Conservation (phyloP, 2,797 vertebrate species). For the Loris lydekkerianus region DNA sequence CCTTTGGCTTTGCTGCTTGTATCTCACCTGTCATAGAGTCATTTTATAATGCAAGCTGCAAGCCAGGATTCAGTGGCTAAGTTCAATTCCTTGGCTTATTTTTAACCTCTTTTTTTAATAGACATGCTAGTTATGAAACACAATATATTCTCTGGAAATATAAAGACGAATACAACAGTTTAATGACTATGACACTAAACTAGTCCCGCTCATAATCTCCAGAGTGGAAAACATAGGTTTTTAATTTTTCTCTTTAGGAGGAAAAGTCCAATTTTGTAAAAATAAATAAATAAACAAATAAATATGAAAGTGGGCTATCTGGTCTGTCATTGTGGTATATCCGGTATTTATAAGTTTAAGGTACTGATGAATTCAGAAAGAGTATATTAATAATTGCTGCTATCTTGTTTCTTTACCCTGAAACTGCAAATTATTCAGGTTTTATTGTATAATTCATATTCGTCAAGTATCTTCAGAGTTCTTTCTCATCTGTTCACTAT, state of each 20-base stretch:
- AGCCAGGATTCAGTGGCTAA: background rate
- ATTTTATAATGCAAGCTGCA: background rate
- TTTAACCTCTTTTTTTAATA: background rate
- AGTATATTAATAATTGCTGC: background rate
- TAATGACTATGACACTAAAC: background rate
- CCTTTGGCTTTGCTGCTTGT: background rate
- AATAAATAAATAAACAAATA: background rate
- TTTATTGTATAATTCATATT: background rate
- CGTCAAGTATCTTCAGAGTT: background rate
- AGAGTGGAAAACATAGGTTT: conserved; percentile 2
- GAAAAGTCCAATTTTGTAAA: background rate
- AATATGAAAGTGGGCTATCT: too few relatives aligned
- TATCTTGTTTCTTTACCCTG: background rate
- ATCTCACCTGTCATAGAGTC: background rate
- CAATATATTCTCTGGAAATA: background rate
- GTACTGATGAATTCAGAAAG: background rate
- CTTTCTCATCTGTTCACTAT: background rate
- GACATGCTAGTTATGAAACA: background rate
- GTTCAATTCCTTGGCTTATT: background rate
- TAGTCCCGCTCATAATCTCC: background rate
- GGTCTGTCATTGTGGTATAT: background rate
- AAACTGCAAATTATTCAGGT: background rate
- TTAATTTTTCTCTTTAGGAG: background rate
- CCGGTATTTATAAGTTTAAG: background rate
- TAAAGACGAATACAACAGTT: background rate